phyloP scores from a whole-genome alignment of 1,140 invertebrate genomes.

The Halesus radiatus region DNA sequence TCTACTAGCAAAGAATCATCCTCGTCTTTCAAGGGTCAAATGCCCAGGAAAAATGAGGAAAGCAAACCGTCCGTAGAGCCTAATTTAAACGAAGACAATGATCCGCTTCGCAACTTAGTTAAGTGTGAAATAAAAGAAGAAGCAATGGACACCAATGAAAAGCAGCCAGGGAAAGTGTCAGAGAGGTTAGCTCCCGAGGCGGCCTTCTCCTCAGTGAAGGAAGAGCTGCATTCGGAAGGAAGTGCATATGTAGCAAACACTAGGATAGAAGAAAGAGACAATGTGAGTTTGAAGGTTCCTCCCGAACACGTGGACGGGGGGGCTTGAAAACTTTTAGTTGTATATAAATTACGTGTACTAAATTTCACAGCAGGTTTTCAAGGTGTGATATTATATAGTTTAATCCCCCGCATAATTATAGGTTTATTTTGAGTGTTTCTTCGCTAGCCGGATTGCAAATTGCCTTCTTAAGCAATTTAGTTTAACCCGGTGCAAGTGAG shows the following conservation, averaged over 20 bases:
- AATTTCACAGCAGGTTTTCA: background rate
- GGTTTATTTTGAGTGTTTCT: background rate
- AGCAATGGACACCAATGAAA: background rate
- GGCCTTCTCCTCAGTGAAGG: background rate
- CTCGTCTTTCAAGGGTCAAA: background rate
- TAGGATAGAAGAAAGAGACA: slow-evolving; percentile 6
- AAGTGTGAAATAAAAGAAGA: slow-evolving; percentile 10
- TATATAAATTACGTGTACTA: slow-evolving; percentile 4
- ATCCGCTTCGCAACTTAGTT: background rate
- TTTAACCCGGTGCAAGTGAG: background rate
- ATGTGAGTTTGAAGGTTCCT: slow-evolving; percentile 1
- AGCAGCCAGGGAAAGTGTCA: background rate
- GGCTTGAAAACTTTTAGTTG: slow-evolving; percentile 14
- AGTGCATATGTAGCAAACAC: background rate
- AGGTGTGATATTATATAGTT: slow-evolving; percentile 11
- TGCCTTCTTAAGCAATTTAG: background rate
- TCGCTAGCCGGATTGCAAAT: background rate
- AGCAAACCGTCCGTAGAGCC: slow-evolving; percentile 18
- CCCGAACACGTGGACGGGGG: slow-evolving; percentile 3
- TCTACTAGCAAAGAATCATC: background rate
- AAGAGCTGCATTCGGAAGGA: background rate
- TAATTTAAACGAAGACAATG: background rate
- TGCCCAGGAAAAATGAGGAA: background rate
- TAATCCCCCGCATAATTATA: slow-evolving; percentile 11
- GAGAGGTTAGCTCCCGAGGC: slow-evolving; percentile 6